Conservation (phyloP, 2,888 invertebrate species). For the Cryptus armator region DNA sequence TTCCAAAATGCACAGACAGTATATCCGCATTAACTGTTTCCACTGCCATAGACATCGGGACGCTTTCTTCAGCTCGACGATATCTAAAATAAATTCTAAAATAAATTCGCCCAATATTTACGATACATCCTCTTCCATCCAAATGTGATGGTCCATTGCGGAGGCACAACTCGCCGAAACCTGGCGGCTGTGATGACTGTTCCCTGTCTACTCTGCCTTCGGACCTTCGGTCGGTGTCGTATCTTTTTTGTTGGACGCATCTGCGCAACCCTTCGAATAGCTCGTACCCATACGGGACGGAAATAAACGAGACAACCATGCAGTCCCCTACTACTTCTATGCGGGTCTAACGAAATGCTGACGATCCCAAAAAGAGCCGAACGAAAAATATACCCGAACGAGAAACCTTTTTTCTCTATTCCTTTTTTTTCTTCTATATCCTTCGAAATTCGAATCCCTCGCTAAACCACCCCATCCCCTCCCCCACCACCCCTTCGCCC, state of each 20-base stretch:
- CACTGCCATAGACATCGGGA: neutral
- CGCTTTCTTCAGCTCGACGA: neutral
- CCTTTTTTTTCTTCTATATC: constrained; percentile 32
- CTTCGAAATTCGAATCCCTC: constrained; percentile 37
- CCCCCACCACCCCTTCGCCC: too few species aligned
- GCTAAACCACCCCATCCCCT: constrained; percentile 1
- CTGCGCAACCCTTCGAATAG: constrained; percentile 25
- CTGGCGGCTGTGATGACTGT: constrained; percentile 12
- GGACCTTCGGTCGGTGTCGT: neutral
- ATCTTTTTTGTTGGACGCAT: constrained; percentile 4
- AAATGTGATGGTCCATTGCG: constrained; percentile 20
- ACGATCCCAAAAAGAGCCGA: constrained; percentile 28
- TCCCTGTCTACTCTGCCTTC: neutral
- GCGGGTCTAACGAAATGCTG: constrained; percentile 20
- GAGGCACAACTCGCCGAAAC: neutral
- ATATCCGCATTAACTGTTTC: neutral
- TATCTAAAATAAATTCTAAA: neutral
- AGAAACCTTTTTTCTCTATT: constrained; percentile 21
- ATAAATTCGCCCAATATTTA: constrained; percentile 6
- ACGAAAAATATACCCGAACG: neutral
- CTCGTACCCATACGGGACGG: constrained; percentile 7
- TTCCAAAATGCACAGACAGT: constrained; percentile 12
- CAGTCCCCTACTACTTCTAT: neutral
- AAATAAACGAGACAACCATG: constrained; percentile 19
- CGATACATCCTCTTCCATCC: neutral